Conservation (phyloP, 2,888 invertebrate species). For the Sipunculus nudus region DNA sequence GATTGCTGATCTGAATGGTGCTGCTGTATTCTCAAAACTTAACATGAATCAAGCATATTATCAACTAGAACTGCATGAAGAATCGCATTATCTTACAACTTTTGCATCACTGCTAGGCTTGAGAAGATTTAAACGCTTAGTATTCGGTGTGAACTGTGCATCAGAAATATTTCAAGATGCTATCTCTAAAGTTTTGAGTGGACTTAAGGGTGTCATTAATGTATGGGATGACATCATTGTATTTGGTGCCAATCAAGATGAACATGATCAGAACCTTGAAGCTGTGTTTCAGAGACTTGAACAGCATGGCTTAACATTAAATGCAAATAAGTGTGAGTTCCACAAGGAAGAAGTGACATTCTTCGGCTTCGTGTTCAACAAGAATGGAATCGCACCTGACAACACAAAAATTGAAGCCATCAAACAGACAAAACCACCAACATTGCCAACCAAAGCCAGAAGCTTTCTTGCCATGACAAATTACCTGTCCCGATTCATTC, state of each 20-base stretch:
- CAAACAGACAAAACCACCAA: slow-evolving; percentile 28
- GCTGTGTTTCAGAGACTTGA: slow-evolving; percentile 16
- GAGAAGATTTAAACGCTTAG: slow-evolving; percentile 24
- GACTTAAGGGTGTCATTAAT: slow-evolving; percentile 13
- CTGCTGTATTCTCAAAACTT: slow-evolving; percentile 11
- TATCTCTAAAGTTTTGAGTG: slow-evolving; percentile 10
- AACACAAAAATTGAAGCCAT: slow-evolving; percentile 39
- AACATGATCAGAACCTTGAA: slow-evolving; percentile 14
- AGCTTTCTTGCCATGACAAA: slow-evolving; percentile 43
- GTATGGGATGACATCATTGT: slow-evolving; percentile 26
- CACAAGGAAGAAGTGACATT: neutral
- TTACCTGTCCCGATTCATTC: slow-evolving; percentile 42
- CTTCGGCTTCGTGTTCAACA: slow-evolving; percentile 4
- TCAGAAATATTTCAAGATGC: slow-evolving; percentile 21
- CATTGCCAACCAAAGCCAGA: slow-evolving; percentile 35
- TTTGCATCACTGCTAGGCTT: slow-evolving; percentile 33
- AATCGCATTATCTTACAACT: slow-evolving; percentile 29
- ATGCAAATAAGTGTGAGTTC: slow-evolving; percentile 24
- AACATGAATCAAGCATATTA: slow-evolving; percentile 15
- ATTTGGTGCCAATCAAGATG: slow-evolving; percentile 2
- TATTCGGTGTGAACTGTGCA: slow-evolving; percentile 25
- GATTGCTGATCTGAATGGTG: slow-evolving; percentile 18
- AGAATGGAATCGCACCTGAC: slow-evolving; percentile 28
- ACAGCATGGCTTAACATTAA: slow-evolving; percentile 24
- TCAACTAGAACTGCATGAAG: slow-evolving; percentile 9